Conservation (phyloP, 2,797 vertebrate species). For the Tangara arthus region DNA sequence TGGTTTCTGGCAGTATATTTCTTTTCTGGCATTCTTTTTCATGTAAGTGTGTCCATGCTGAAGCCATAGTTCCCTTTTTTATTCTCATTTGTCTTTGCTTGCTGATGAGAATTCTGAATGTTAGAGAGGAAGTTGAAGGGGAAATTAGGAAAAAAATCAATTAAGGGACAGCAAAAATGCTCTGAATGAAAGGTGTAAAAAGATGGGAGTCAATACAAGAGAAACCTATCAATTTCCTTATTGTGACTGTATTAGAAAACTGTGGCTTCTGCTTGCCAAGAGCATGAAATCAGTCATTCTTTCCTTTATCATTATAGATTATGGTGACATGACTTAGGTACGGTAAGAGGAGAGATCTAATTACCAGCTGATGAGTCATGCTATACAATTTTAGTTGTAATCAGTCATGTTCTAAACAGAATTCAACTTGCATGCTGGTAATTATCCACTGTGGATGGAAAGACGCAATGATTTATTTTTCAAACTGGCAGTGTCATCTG, state of each 20-base stretch:
- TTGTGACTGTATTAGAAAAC: constrained; percentile 37
- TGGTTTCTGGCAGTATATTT: background rate
- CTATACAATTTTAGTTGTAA: constrained; percentile 40
- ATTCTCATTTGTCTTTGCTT: constrained; percentile 15
- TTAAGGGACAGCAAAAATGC: background rate
- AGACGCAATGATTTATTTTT: constrained; percentile 55
- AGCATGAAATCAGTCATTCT: constrained; percentile 35
- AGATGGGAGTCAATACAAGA: constrained; percentile 14
- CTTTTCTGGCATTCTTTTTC: background rate
- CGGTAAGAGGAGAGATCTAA: constrained; percentile 19
- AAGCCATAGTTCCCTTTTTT: background rate
- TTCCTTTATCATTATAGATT: constrained; percentile 32
- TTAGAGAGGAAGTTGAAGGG: background rate
- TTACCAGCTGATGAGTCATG: constrained; percentile 49
- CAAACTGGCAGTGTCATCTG: constrained; percentile 40
- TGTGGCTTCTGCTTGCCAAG: background rate
- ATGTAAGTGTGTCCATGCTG: background rate
- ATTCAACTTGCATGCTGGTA: constrained; percentile 35
- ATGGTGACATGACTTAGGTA: constrained; percentile 22
- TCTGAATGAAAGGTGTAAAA: background rate
- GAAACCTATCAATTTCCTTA: constrained; percentile 35
- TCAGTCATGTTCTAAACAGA: constrained; percentile 55
- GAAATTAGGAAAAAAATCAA: constrained; percentile 18
- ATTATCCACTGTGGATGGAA: constrained; percentile 33
- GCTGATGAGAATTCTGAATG: background rate